Evolutionary conservation across 2,888 invertebrate species (phyloP).

Genomic region (Leptinotarsa peninsularis): DNA sequence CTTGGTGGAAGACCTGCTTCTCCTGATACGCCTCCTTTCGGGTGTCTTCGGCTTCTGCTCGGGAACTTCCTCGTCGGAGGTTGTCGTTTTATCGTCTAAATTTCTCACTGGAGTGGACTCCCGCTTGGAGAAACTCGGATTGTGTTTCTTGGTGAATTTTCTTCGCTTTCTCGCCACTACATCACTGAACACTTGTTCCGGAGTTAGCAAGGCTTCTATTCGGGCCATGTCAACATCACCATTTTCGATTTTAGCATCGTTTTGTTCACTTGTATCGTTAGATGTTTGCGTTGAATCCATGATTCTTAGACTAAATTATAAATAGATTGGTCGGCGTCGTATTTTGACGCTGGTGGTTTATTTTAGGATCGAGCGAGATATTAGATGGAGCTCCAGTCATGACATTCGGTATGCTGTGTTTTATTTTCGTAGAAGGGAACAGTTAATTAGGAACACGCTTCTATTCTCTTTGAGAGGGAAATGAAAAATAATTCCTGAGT

Average conservation of each 20-base stretch:
- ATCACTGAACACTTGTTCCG: conserved; percentile 69
- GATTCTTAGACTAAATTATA: conserved; percentile 60
- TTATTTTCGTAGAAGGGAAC: neutral
- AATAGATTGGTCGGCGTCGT: conserved; percentile 52
- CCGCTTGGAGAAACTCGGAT: conserved; percentile 69
- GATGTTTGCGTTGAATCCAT: conserved; percentile 61
- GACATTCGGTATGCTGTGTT: neutral
- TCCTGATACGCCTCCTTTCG: conserved; percentile 56
- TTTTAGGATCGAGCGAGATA: conserved; percentile 38
- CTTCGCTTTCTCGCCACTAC: conserved; percentile 72
- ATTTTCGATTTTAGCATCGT: conserved; percentile 29
- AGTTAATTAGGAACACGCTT: neutral
- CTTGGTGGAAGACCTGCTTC: conserved; percentile 38
- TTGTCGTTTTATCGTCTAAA: conserved; percentile 50
- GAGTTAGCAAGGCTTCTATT: conserved; percentile 62
- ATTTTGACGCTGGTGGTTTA: conserved; percentile 36
- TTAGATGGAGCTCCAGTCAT: conserved; percentile 21
- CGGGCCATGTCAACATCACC: conserved; percentile 49
- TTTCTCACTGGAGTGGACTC: conserved; percentile 75
- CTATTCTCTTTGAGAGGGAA: neutral
- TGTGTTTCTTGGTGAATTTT: conserved; percentile 71
- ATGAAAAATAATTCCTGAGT: too few species aligned
- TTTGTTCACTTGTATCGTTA: conserved; percentile 43
- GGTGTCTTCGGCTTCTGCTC: conserved; percentile 58
- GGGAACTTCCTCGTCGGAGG: conserved; percentile 63